Evolutionary conservation across 2,888 invertebrate species (phyloP).

Genomic region (Kuschelorhynchus macadamiae): DNA sequence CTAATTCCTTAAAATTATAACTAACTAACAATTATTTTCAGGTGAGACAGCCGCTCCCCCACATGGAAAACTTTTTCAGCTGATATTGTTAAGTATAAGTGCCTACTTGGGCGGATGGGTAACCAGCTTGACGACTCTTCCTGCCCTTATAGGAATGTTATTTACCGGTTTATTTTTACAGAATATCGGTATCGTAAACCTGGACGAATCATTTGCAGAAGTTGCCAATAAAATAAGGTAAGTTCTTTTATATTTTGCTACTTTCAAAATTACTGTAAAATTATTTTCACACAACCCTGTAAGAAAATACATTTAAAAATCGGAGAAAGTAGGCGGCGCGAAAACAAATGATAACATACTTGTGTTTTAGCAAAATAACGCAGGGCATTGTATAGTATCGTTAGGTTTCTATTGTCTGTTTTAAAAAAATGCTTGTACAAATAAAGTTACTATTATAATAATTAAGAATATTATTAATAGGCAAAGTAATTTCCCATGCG

Average conservation of each 20-base stretch:
- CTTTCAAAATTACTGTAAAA: too few species aligned
- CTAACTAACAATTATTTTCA: conserved; percentile 36
- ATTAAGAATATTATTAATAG: too few species aligned
- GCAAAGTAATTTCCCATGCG: too few species aligned
- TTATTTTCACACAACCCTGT: too few species aligned
- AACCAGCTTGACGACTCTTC: conserved; percentile 83
- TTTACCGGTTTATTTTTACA: conserved; percentile 83
- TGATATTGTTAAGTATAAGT: conserved; percentile 81
- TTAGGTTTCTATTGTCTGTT: too few species aligned
- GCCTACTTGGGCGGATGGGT: conserved; percentile 88
- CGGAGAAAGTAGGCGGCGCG: too few species aligned
- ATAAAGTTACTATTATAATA: too few species aligned
- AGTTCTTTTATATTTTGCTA: background rate
- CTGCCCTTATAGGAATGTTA: conserved; percentile 91
- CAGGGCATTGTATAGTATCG: too few species aligned
- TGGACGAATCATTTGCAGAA: conserved; percentile 75
- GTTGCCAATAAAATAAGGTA: conserved; percentile 82
- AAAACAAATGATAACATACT: too few species aligned
- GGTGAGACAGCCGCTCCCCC: conserved; percentile 86
- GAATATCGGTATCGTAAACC: conserved; percentile 80
- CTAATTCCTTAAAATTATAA: background rate
- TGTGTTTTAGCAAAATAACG: too few species aligned
- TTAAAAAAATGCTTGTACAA: too few species aligned
- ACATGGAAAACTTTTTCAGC: conserved; percentile 83
- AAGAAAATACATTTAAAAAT: too few species aligned